A percentile compares a stretch with the other conserved stretches of the same genome.
These are phyloP conservation scores for Narcine bancroftii DNA, from an alignment of 2,113 vertebrate genomes.

Conservation along the genomic window DNA sequence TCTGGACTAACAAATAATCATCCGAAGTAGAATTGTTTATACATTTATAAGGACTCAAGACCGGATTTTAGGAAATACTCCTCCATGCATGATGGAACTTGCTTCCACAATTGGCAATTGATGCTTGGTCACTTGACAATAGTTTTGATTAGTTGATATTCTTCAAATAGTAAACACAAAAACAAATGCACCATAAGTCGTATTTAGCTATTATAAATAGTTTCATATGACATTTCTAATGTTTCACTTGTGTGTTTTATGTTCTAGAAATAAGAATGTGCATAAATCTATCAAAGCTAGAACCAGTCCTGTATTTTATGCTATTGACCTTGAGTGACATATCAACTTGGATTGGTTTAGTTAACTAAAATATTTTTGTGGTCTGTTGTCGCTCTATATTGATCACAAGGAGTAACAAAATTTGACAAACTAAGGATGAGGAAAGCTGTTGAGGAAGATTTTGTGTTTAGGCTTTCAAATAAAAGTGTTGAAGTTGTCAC, in stretches of 20 bases:
- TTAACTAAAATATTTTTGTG: neutral
- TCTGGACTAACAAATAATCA: no score
- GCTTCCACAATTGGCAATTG: no score
- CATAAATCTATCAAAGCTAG: neutral
- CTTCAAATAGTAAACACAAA: no score
- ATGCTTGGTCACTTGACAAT: no score
- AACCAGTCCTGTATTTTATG: neutral
- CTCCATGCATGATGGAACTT: no score
- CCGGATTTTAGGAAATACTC: no score
- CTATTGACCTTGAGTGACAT: neutral
- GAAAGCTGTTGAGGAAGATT: neutral
- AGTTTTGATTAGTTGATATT: neutral
- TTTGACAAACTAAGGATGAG: neutral
- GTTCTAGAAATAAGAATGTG: neutral
- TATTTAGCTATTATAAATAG: neutral
- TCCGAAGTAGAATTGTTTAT: no score
- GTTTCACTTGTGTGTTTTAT: neutral
- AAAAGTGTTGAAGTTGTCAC: neutral
- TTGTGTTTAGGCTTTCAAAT: neutral
- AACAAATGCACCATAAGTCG: neutral
- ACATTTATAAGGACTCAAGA: no score
- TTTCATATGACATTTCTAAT: neutral
- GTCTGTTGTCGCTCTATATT: neutral
- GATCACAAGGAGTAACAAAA: neutral
- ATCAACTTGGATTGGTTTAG: neutral